Evolutionary conservation across 2,797 vertebrate species (phyloP).

Genomic region (Eptatretus atami): DNA sequence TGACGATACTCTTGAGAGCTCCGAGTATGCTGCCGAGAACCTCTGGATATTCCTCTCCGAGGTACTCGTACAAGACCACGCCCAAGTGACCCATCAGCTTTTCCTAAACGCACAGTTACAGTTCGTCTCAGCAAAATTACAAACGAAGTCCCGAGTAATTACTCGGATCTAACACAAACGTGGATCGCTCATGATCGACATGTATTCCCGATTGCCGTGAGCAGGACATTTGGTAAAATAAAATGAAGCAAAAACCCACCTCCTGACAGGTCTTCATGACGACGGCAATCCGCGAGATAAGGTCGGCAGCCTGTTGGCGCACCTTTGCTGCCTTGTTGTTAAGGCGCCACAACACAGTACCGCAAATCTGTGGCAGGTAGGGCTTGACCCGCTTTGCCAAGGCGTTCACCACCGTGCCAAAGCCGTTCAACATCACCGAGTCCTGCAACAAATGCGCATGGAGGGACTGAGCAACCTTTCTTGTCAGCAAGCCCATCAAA

Average conservation of each 20-base stretch:
- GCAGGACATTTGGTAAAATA: too few relatives aligned
- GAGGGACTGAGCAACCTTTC: conserved; percentile 4
- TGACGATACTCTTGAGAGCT: conserved; percentile 89
- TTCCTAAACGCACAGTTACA: conserved; percentile 23
- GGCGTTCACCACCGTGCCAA: conserved; percentile 91
- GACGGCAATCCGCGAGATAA: conserved; percentile 87
- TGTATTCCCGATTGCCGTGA: background rate
- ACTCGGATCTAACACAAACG: background rate
- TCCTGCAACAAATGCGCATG: conserved; percentile 23
- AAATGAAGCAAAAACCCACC: conserved; percentile 16
- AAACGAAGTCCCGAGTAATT: background rate
- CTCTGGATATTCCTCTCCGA: conserved; percentile 95
- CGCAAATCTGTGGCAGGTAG: conserved; percentile 93
- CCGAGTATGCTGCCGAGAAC: conserved; percentile 91
- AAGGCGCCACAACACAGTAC: conserved; percentile 89
- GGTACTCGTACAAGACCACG: conserved; percentile 86
- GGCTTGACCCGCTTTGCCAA: conserved; percentile 91
- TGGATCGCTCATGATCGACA: background rate
- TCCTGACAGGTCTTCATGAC: conserved; percentile 99
- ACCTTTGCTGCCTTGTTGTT: conserved; percentile 99
- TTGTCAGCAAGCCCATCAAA: background rate
- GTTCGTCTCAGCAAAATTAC: background rate
- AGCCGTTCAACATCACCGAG: conserved; percentile 94
- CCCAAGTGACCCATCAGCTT: conserved; percentile 98
- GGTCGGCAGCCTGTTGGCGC: conserved; percentile 76